These are phyloP conservation scores for Paramuricea clavata DNA, from an alignment of 92 coral and sea anemone genomes.

Conservation along the genomic window DNA sequence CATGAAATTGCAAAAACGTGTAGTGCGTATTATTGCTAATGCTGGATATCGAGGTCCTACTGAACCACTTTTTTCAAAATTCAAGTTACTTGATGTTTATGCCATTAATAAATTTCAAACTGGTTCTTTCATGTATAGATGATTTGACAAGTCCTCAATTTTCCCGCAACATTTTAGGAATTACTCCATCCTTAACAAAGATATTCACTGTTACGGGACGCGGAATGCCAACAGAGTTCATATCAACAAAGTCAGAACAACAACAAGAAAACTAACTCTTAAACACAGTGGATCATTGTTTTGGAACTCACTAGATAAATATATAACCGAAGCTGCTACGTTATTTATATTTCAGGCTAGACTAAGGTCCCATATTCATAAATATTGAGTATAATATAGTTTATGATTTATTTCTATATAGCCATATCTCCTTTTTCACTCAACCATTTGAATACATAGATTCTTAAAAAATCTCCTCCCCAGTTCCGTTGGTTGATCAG, in stretches of 20 bases:
- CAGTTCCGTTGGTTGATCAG: too few species aligned
- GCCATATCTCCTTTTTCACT: too few species aligned
- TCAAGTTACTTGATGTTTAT: neutral
- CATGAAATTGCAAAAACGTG: conserved; percentile 4
- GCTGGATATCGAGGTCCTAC: neutral
- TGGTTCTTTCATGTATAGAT: conserved; percentile 10
- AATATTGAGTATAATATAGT: too few species aligned
- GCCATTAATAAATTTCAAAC: conserved; percentile 17
- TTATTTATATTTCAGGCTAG: too few species aligned
- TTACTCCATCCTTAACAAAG: neutral
- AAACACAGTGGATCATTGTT: neutral
- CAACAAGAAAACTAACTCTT: neutral
- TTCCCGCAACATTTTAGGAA: neutral
- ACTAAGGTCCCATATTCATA: too few species aligned
- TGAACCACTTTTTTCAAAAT: neutral
- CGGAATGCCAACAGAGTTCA: neutral
- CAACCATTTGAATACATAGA: too few species aligned
- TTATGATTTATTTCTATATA: too few species aligned
- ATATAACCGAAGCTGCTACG: neutral
- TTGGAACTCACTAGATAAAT: neutral
- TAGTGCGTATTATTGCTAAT: conserved; percentile 1
- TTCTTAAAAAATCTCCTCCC: too few species aligned
- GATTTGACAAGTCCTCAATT: neutral
- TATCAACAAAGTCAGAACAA: neutral
- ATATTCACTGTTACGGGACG: neutral